Evolutionary conservation across 1,140 invertebrate genomes (phyloP).

Genomic region (Tigriopus japonicus): DNA sequence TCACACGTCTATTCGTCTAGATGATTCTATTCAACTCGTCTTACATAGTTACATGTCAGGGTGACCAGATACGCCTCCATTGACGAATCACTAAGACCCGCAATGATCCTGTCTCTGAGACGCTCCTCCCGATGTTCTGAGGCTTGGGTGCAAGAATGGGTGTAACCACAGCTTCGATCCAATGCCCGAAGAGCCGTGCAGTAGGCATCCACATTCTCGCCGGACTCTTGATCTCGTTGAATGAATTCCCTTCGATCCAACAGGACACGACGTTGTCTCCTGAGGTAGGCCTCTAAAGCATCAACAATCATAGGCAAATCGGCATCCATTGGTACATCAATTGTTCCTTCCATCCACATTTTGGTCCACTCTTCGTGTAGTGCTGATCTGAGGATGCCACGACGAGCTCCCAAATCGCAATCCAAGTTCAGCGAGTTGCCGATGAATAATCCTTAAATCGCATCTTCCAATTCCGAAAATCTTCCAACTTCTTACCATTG

Average conservation of each 20-base stretch:
- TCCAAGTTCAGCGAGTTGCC: not conserved
- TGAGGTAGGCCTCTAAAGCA: not conserved
- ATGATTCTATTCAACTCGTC: no score
- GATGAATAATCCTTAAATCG: not conserved
- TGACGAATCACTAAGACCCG: not conserved
- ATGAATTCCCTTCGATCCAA: not conserved
- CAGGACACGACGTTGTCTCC: not conserved
- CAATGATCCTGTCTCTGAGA: not conserved
- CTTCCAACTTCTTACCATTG: not conserved
- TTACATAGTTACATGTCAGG: no score
- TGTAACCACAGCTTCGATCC: not conserved
- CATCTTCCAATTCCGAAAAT: not conserved
- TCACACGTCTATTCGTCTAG: no score
- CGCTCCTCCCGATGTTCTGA: not conserved
- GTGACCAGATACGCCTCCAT: no score
- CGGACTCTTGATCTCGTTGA: not conserved
- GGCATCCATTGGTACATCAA: not conserved
- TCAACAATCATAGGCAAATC: not conserved
- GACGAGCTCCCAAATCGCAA: not conserved
- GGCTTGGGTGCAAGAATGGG: not conserved
- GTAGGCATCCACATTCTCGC: not conserved
- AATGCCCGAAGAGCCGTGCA: not conserved
- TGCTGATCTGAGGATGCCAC: not conserved
- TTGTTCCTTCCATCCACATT: not conserved
- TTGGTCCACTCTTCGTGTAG: not conserved